These are phyloP conservation scores for Drosophila recens DNA, from an alignment of 2,888 invertebrate genomes.

Conservation along the genomic window DNA sequence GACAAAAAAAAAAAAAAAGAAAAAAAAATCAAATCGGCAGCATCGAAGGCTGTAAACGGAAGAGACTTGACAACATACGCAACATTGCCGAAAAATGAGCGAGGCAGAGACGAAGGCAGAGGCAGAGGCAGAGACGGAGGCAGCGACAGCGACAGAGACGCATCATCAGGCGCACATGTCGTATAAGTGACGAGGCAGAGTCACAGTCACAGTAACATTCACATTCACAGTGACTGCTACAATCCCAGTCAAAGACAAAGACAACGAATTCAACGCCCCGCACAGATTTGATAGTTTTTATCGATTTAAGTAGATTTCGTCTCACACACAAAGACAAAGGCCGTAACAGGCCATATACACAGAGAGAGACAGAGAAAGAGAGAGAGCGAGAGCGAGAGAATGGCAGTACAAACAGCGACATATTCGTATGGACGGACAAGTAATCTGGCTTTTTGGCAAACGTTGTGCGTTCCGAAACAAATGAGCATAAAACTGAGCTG, in stretches of 20 bases:
- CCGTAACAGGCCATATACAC: slow-evolving; percentile 19
- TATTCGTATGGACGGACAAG: slow-evolving; percentile 22
- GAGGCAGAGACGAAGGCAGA: slow-evolving; percentile 30
- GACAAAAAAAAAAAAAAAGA: slow-evolving; percentile 47
- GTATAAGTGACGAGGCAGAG: slow-evolving; percentile 70
- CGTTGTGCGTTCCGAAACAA: slow-evolving; percentile 51
- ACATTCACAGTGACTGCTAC: slow-evolving; percentile 5
- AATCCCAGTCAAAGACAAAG: slow-evolving; percentile 7
- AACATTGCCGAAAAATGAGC: slow-evolving; percentile 79
- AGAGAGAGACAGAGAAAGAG: not conserved
- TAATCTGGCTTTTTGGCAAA: slow-evolving; percentile 69
- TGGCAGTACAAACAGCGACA: not conserved
- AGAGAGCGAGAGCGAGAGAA: not conserved
- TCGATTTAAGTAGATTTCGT: slow-evolving; percentile 77
- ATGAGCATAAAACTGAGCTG: slow-evolving; percentile 53
- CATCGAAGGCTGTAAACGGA: slow-evolving; percentile 69
- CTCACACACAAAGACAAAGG: slow-evolving; percentile 44
- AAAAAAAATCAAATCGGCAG: slow-evolving; percentile 43
- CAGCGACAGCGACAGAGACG: slow-evolving; percentile 36
- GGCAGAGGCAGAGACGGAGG: slow-evolving; percentile 1
- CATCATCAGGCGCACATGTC: slow-evolving; percentile 71
- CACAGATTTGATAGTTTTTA: slow-evolving; percentile 81
- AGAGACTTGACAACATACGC: slow-evolving; percentile 81
- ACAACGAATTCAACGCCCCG: slow-evolving; percentile 56
- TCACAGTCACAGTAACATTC: slow-evolving; percentile 1